Evolutionary conservation across 1,140 invertebrate species (phyloP).

Genomic region (Meloidogyne chitwoodi): DNA sequence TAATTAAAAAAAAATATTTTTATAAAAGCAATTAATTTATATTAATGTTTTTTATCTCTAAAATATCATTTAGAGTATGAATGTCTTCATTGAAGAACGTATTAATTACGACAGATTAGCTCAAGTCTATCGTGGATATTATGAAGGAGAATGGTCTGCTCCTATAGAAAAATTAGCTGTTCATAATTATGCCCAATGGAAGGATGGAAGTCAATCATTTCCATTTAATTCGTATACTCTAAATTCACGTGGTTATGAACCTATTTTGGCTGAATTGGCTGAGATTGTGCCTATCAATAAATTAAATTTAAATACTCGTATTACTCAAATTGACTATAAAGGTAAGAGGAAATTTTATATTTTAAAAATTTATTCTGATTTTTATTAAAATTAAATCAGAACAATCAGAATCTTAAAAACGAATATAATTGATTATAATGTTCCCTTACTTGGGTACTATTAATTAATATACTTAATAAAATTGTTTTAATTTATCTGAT

Average conservation of each 20-base stretch:
- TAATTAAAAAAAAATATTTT: too few relatives aligned
- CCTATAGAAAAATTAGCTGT: conserved; percentile 21
- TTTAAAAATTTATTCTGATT: too few relatives aligned
- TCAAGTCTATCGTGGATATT: conserved; percentile 18
- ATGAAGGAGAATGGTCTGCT: conserved; percentile 27
- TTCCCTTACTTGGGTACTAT: too few relatives aligned
- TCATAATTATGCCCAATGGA: conserved; percentile 24
- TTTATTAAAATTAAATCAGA: too few relatives aligned
- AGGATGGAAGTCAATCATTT: conserved; percentile 20
- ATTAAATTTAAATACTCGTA: conserved; percentile 20
- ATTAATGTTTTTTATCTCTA: too few relatives aligned
- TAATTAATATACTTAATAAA: too few relatives aligned
- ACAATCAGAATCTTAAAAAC: too few relatives aligned
- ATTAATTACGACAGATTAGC: not conserved
- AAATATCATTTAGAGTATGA: not conserved
- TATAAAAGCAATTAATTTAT: too few relatives aligned
- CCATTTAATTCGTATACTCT: conserved; percentile 17
- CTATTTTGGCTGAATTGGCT: conserved; percentile 18
- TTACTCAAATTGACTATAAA: conserved; percentile 22
- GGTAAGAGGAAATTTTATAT: not conserved
- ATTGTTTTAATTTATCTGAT: too few relatives aligned
- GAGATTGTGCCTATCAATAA: not conserved
- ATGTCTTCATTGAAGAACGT: not conserved
- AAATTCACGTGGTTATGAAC: conserved; percentile 16
- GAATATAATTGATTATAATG: too few relatives aligned